A percentile compares a stretch with the other conserved stretches of the same genome.
These are phyloP conservation scores for Laticauda laticaudata DNA, from an alignment of 2,113 vertebrate genomes.

Conservation along the genomic window DNA sequence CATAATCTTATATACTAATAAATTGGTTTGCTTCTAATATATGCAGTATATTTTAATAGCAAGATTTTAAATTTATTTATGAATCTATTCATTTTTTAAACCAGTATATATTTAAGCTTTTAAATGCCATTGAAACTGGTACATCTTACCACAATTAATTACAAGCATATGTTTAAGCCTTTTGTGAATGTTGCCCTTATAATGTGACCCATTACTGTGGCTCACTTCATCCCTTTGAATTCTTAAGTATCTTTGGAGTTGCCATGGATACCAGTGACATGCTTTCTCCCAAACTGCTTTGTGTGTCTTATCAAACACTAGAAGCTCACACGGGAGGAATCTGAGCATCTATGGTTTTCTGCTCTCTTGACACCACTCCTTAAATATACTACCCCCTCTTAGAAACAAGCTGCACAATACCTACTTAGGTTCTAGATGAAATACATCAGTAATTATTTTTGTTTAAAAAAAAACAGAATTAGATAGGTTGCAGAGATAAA, in stretches of 20 bases:
- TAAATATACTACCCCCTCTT: background rate
- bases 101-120: slow-evolving; percentile 45
- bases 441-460: slow-evolving; percentile 17
- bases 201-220: slow-evolving; percentile 73
- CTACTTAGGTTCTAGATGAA: slow-evolving; percentile 27
- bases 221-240: slow-evolving; percentile 70
- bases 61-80: slow-evolving; percentile 15
- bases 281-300: slow-evolving; percentile 71
- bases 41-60: slow-evolving; percentile 23
- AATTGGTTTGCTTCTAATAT: too few species aligned
- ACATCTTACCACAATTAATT: slow-evolving; percentile 69
- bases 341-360: slow-evolving; percentile 52
- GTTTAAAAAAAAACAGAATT: slow-evolving; percentile 14
- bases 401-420: background rate
- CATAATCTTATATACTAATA: too few species aligned
- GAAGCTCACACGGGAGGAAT: slow-evolving; percentile 67
- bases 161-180: slow-evolving; percentile 70
- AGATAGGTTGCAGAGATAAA: slow-evolving; percentile 21
- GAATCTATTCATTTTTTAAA: background rate
- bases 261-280: slow-evolving; percentile 76
- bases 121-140: slow-evolving; percentile 48
- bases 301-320: slow-evolving; percentile 70
- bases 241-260: slow-evolving; percentile 73
- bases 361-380: slow-evolving; percentile 43
- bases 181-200: slow-evolving; percentile 75